These are phyloP conservation scores for Drosophila tristis DNA, from an alignment of 1,140 invertebrate genomes.

Conservation along the genomic window DNA sequence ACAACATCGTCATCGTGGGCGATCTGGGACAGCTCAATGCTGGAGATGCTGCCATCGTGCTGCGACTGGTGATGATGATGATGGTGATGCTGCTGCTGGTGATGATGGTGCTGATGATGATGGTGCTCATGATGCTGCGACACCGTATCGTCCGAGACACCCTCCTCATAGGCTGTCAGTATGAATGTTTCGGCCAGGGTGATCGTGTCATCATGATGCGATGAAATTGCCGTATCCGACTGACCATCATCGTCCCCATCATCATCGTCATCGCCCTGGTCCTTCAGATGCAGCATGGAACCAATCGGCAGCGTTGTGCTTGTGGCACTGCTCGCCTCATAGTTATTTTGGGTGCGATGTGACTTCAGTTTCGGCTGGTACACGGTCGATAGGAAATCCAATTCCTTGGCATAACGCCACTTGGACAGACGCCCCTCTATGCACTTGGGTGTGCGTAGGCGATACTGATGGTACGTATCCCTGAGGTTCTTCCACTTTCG, in stretches of 20 bases:
- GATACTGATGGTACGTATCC: conserved; percentile 82
- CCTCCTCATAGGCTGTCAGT: conserved; percentile 76
- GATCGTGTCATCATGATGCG: conserved; percentile 64
- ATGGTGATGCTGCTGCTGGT: conserved; percentile 54
- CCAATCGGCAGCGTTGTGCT: conserved; percentile 37
- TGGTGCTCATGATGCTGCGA: conserved; percentile 55
- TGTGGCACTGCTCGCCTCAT: conserved; percentile 15
- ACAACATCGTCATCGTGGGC: conserved; percentile 68
- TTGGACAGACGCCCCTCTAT: conserved; percentile 76
- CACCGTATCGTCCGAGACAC: conserved; percentile 73
- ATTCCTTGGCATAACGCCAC: conserved; percentile 79
- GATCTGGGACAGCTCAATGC: conserved; percentile 74
- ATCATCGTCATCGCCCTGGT: conserved; percentile 41
- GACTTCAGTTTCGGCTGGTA: conserved; percentile 81
- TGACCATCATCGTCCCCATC: conserved; percentile 64
- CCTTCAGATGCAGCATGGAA: conserved; percentile 47
- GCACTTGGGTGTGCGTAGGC: conserved; percentile 75
- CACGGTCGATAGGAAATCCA: conserved; percentile 76
- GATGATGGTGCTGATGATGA: conserved; percentile 57
- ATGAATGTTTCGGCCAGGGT: conserved; percentile 75
- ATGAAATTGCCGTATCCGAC: conserved; percentile 56
- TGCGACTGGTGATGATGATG: conserved; percentile 64
- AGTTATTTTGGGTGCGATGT: conserved; percentile 52
- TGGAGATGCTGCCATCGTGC: conserved; percentile 73
- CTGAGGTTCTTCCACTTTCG: conserved; percentile 81